Percentiles rank a stretch among this genome's conserved stretches.
phyloP scores from a whole-genome alignment of 2,113 vertebrate genomes.

The human (Homo sapiens) region GRCh38 chr6:20110501-20111000 shows the following conservation, averaged over 20 bases:
- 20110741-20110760: not conserved
- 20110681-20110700: not conserved
- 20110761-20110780: not conserved
- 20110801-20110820: not conserved
- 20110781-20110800: not conserved
- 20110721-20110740: not conserved
- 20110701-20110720: not conserved
- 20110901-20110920: not conserved
- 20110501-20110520: too few relatives aligned
- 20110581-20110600: not conserved
- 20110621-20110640: not conserved
- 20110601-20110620: not conserved
- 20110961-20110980: not conserved
- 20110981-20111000: not conserved
- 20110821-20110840: not conserved
- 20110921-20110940: not conserved
- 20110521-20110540: too few relatives aligned
- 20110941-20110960: not conserved
- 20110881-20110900: not conserved
- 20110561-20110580: slow-evolving; percentile 1
- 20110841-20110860: not conserved
- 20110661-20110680: not conserved
- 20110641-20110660: not conserved
- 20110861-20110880: not conserved
- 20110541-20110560: not conserved